phyloP scores from a whole-genome alignment of 1,140 invertebrate species.

The Leptinotarsa lineolata region DNA sequence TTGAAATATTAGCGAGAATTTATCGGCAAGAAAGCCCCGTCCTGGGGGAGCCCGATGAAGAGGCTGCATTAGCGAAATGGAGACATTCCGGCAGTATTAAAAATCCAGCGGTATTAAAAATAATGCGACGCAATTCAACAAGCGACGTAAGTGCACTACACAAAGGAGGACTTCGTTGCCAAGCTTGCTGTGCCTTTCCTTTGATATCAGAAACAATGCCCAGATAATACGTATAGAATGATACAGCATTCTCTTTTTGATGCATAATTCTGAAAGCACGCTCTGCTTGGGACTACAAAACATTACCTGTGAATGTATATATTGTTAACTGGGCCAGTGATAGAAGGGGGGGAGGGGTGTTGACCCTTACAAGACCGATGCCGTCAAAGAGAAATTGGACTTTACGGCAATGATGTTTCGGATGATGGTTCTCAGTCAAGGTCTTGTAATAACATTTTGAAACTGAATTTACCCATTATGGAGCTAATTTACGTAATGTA shows the following conservation, averaged over 20 bases:
- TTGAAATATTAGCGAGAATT: background rate
- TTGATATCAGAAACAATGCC: background rate
- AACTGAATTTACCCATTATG: no score
- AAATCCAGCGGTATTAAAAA: background rate
- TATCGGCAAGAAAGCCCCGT: background rate
- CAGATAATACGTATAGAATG: constrained; percentile 1
- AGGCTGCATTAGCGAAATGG: background rate
- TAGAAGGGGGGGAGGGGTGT: no score
- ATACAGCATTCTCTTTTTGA: constrained; percentile 1
- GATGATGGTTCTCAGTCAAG: no score
- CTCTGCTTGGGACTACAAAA: background rate
- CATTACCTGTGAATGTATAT: background rate
- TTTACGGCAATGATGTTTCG: no score
- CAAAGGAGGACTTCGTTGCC: background rate
- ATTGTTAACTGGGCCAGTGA: background rate
- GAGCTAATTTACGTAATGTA: no score
- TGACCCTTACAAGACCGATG: no score
- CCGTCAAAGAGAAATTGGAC: no score
- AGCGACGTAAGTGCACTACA: background rate
- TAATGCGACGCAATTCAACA: background rate
- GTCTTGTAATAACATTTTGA: no score
- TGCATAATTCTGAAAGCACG: background rate
- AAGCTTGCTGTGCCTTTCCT: background rate
- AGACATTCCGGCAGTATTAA: background rate
- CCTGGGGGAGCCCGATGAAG: background rate